phyloP scores from a whole-genome alignment of 2,888 invertebrate species.

The Ophion slaviceki region DNA sequence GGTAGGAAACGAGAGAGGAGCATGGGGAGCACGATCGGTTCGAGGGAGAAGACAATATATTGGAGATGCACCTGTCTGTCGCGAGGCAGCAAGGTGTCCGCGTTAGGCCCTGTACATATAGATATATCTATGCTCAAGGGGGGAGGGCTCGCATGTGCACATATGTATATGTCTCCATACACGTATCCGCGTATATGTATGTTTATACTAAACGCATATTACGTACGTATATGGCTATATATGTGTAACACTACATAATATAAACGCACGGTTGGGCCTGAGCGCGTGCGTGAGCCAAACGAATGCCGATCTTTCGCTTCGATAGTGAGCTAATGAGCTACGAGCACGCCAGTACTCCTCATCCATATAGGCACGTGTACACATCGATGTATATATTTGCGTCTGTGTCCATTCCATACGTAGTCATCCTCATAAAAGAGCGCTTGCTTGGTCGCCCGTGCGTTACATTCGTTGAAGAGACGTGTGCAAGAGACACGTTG shows the following conservation, averaged over 20 bases:
- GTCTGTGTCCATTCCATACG: constrained; percentile 17
- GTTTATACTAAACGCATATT: constrained; percentile 45
- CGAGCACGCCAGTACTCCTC: constrained; percentile 68
- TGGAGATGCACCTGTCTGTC: constrained; percentile 78
- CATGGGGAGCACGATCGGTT: constrained; percentile 51
- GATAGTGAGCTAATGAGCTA: constrained; percentile 80
- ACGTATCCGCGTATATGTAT: neutral
- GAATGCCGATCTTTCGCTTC: constrained; percentile 72
- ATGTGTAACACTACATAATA: constrained; percentile 46
- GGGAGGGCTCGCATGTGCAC: neutral
- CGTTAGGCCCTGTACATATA: neutral
- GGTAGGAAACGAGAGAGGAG: constrained; percentile 59
- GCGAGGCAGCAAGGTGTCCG: constrained; percentile 75
- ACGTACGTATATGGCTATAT: constrained; percentile 13
- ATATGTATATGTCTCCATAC: neutral
- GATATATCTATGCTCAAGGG: neutral
- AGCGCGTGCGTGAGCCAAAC: constrained; percentile 76
- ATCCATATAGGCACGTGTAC: constrained; percentile 32
- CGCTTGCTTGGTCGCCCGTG: constrained; percentile 50
- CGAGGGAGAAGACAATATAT: constrained; percentile 55
- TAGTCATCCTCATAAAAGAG: constrained; percentile 55
- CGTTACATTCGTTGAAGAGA: constrained; percentile 61
- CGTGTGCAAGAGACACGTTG: constrained; percentile 30
- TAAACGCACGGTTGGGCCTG: constrained; percentile 61
- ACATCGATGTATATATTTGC: constrained; percentile 1